A percentile compares a stretch with the other conserved stretches of the same genome.
phyloP scores from a whole-genome alignment of 2,113 vertebrate genomes.

The Cyanoliseus patagonus region DNA sequence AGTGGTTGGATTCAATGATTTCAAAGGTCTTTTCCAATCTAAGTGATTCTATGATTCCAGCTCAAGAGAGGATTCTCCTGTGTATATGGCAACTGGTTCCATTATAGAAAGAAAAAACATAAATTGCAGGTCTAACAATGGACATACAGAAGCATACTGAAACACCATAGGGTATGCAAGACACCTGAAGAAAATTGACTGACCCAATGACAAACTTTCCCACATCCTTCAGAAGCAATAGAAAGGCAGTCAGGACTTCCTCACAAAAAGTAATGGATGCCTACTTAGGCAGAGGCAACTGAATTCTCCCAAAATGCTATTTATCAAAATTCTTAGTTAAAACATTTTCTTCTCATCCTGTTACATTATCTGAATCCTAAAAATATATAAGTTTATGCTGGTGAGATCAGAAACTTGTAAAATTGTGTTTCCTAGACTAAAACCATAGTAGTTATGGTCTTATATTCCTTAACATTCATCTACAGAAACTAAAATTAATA shows the following conservation, averaged over 20 bases:
- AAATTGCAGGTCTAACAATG: not conserved
- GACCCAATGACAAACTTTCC: not conserved
- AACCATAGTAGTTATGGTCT: not conserved
- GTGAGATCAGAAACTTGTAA: not conserved
- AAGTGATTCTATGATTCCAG: not conserved
- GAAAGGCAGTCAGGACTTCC: not conserved
- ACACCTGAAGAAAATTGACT: not conserved
- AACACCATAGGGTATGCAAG: not conserved
- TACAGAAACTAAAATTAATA: not conserved
- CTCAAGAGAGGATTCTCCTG: not conserved
- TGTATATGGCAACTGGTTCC: not conserved
- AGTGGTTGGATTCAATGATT: not conserved
- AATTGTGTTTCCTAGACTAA: not conserved
- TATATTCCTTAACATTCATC: not conserved
- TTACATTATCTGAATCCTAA: not conserved
- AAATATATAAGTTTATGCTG: not conserved
- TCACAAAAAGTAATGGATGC: not conserved
- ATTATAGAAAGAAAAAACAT: not conserved
- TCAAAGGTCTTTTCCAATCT: not conserved
- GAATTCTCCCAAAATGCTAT: not conserved
- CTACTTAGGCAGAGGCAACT: not conserved
- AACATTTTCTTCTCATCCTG: not conserved
- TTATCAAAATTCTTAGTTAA: not conserved
- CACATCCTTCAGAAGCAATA: not conserved
- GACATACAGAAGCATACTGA: not conserved